These are phyloP conservation scores for Bellardia bayeri DNA, from an alignment of 2,888 invertebrate species.

Conservation along the genomic window DNA sequence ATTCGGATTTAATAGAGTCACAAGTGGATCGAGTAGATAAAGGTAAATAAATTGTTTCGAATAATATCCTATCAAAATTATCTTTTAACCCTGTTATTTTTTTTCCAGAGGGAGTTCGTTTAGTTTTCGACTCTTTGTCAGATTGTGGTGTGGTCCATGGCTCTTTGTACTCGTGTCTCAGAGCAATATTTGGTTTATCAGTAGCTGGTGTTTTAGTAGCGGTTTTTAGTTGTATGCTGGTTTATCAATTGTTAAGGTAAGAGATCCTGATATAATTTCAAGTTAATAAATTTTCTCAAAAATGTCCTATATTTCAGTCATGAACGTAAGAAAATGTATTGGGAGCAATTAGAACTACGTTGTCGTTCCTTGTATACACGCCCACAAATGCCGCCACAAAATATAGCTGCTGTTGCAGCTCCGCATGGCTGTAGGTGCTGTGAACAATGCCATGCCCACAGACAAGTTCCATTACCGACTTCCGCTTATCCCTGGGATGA, in stretches of 20 bases:
- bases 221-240: slow-evolving; percentile 96
- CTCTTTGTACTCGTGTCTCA: slow-evolving; percentile 93
- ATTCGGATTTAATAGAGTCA: slow-evolving; percentile 89
- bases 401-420: slow-evolving; percentile 81
- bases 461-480: slow-evolving; percentile 85
- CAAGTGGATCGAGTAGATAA: slow-evolving; percentile 85
- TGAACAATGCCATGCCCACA: slow-evolving; percentile 87
- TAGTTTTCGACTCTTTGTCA: slow-evolving; percentile 93
- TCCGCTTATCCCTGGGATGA: slow-evolving; percentile 87
- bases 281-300: not conserved
- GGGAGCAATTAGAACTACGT: slow-evolving; percentile 94
- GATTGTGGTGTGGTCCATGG: slow-evolving; percentile 96
- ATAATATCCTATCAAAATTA: not conserved
- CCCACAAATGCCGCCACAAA: slow-evolving; percentile 81
- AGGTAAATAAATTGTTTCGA: slow-evolving; percentile 75
- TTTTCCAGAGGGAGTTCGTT: slow-evolving; percentile 87
- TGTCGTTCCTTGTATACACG: slow-evolving; percentile 90
- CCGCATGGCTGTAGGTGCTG: slow-evolving; percentile 88
- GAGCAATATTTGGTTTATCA: slow-evolving; percentile 95
- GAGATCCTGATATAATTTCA: slow-evolving; percentile 25
- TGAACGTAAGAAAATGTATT: slow-evolving; percentile 97
- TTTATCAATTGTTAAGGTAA: slow-evolving; percentile 93
- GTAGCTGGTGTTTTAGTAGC: slow-evolving; percentile 95
- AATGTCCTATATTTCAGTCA: slow-evolving; percentile 86
- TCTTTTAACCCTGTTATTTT: slow-evolving; percentile 50